Evolutionary conservation across 2,113 vertebrate genomes (phyloP).

Genomic region (Machaerirhynchus nigripectus): DNA sequence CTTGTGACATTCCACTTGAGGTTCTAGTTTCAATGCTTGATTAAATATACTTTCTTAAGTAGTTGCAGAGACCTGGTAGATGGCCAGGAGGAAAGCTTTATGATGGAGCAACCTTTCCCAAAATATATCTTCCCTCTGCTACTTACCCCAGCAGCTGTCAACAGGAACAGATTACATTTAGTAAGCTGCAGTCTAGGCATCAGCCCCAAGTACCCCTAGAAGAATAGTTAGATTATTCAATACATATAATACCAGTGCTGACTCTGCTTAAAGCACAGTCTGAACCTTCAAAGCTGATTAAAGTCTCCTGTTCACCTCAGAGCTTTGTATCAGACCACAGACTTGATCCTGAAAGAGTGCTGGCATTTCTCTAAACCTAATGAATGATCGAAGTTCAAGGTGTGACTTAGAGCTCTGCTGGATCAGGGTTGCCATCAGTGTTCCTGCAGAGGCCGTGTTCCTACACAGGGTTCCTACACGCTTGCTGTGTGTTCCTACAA

Average conservation of each 20-base stretch:
- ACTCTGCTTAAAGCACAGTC: not conserved
- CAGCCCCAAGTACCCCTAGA: not conserved
- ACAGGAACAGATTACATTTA: not conserved
- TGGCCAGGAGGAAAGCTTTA: not conserved
- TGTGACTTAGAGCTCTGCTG: not conserved
- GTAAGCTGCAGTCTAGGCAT: not conserved
- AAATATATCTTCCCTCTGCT: not conserved
- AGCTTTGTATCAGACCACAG: not conserved
- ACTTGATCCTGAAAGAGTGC: not conserved
- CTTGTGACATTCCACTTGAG: not conserved
- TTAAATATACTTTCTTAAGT: not conserved
- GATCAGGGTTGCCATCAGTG: not conserved
- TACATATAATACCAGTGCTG: not conserved
- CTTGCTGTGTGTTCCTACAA: rapidly evolving
- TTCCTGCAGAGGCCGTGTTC: not conserved
- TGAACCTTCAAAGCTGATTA: not conserved
- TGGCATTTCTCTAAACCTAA: not conserved
- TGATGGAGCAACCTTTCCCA: not conserved
- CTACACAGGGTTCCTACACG: rapidly evolving
- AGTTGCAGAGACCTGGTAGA: not conserved
- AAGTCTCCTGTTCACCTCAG: not conserved
- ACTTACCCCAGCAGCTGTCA: not conserved
- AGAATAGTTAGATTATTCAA: not conserved
- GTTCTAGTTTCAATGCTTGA: not conserved
- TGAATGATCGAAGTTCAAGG: not conserved